phyloP scores from a whole-genome alignment of 2,888 invertebrate genomes.

The Coelogynopora nodosa region DNA sequence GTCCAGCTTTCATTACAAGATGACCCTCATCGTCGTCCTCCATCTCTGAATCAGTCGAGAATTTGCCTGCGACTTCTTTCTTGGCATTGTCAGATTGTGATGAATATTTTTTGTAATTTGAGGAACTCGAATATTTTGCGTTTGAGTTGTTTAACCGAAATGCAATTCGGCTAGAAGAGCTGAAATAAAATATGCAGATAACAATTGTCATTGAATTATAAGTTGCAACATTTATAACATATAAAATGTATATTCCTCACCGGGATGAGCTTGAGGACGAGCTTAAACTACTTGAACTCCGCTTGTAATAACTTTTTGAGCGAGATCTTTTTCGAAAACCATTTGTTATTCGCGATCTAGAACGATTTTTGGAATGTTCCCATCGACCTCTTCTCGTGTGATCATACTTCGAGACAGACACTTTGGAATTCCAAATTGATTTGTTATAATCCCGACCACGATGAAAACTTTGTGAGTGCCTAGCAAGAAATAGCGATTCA shows the following conservation, averaged over 20 bases:
- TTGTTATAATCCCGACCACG: no score
- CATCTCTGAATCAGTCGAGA: background rate
- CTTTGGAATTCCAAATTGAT: no score
- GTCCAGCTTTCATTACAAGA: slow-evolving; percentile 39
- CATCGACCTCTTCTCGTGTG: background rate
- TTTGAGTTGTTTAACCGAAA: no score
- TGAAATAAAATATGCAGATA: background rate
- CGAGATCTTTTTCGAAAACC: background rate
- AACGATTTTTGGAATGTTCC: background rate
- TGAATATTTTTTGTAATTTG: background rate
- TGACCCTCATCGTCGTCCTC: slow-evolving; percentile 41
- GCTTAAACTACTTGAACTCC: background rate
- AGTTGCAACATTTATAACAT: background rate
- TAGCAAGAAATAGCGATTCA: no score
- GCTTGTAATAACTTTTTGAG: background rate
- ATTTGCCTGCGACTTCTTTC: background rate
- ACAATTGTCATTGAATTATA: no score
- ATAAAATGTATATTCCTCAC: background rate
- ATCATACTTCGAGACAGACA: no score
- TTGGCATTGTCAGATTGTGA: background rate
- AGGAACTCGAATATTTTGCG: background rate
- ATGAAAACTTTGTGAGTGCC: no score
- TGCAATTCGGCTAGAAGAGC: background rate
- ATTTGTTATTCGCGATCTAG: background rate
- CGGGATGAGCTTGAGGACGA: background rate